Percentiles rank a stretch among this genome's conserved stretches.
Conservation (phyloP, 2,797 vertebrate genomes). For the Myripristis murdjan region DNA sequence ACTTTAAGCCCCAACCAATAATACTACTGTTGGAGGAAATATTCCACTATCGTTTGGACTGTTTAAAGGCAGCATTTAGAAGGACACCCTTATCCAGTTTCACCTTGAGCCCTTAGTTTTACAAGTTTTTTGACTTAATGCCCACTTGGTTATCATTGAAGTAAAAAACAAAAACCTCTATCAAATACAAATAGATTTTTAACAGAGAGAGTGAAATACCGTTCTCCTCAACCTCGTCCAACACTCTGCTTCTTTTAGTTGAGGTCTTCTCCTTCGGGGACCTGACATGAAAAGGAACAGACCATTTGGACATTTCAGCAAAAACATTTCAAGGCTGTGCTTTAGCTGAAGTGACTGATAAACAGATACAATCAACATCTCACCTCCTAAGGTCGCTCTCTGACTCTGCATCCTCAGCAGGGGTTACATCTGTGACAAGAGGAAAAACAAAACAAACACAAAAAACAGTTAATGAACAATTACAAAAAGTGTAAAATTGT, state of each 20-base stretch:
- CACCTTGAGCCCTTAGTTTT: background rate
- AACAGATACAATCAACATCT: background rate
- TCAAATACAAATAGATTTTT: background rate
- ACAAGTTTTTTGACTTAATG: background rate
- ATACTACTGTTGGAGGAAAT: too few species aligned
- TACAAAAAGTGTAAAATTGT: background rate
- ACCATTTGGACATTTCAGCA: constrained; percentile 22
- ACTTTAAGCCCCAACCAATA: too few species aligned
- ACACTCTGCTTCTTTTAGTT: constrained; percentile 83
- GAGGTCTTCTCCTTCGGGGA: constrained; percentile 62
- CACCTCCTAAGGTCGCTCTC: constrained; percentile 68
- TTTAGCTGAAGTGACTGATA: constrained; percentile 20
- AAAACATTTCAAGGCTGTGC: background rate
- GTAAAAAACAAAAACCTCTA: background rate
- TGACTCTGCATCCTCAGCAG: constrained; percentile 18
- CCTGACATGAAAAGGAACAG: constrained; percentile 53
- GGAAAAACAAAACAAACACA: constrained; percentile 32
- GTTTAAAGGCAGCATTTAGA: background rate
- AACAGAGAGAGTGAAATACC: constrained; percentile 50
- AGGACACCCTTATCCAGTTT: background rate
- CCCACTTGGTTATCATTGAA: background rate
- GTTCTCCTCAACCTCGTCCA: constrained; percentile 79
- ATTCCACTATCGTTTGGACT: too few species aligned
- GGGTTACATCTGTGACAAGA: constrained; percentile 39
- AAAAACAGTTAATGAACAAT: background rate